Conservation (phyloP, 2,797 vertebrate genomes). For the Myotis pilosus region DNA sequence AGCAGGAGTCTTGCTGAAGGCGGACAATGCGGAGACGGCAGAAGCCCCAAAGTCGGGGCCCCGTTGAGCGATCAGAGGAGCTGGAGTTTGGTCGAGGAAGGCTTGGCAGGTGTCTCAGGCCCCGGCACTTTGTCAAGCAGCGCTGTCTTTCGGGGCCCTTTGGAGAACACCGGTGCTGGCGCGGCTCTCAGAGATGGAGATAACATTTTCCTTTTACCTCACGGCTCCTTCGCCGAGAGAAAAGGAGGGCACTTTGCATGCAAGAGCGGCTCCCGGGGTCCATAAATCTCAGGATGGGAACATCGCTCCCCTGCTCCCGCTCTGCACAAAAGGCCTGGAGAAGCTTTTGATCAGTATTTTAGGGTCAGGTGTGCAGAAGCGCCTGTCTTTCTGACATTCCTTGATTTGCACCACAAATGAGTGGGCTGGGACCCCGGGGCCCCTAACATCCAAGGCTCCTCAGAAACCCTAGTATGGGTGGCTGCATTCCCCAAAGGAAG, state of each 20-base stretch:
- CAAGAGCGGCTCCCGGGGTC: background rate
- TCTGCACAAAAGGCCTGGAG: background rate
- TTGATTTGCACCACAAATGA: background rate
- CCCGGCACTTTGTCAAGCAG: background rate
- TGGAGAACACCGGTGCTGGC: background rate
- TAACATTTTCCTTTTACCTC: background rate
- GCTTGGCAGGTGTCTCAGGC: background rate
- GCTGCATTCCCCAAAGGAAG: background rate
- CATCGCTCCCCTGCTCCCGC: background rate
- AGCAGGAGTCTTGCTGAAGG: background rate
- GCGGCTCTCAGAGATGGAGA: background rate
- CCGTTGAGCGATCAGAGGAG: background rate
- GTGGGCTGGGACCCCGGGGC: background rate
- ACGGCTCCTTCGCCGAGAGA: background rate
- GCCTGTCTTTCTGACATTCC: background rate
- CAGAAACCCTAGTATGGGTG: background rate
- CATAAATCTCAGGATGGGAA: background rate
- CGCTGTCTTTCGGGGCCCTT: background rate
- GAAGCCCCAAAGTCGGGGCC: background rate
- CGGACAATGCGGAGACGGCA: background rate
- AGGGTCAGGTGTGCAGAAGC: background rate
- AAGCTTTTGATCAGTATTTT: background rate
- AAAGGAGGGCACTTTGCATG: background rate
- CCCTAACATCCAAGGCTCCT: background rate
- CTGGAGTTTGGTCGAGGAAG: background rate